phyloP scores from a whole-genome alignment of 2,797 vertebrate species.

The Thripadectes ignobilis region DNA sequence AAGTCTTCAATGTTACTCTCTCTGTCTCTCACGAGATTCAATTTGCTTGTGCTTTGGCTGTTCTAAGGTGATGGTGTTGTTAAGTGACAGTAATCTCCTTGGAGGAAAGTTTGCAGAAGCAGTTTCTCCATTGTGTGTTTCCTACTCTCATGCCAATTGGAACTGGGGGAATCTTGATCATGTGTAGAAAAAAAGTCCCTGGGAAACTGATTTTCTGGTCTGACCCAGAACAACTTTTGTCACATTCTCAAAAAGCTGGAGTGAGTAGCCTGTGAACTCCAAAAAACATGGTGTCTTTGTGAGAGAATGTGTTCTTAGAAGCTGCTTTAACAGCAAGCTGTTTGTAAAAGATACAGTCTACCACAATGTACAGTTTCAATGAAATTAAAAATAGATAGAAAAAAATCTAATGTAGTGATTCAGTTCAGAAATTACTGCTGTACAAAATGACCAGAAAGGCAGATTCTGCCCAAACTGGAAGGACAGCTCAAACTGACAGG shows the following conservation, averaged over 20 bases:
- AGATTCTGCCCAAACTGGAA: background rate
- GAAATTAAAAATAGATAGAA: background rate
- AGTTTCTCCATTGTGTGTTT: background rate
- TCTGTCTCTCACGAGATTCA: background rate
- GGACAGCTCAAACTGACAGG: constrained; percentile 10
- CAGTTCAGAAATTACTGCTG: background rate
- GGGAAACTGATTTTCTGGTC: background rate
- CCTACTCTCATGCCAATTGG: background rate
- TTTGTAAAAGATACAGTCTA: background rate
- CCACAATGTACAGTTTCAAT: background rate
- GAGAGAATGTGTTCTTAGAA: background rate
- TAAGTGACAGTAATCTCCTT: background rate
- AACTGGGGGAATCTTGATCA: background rate
- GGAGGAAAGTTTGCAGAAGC: background rate
- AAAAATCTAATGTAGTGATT: background rate
- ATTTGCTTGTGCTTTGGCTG: background rate
- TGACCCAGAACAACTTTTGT: background rate
- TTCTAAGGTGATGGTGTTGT: background rate
- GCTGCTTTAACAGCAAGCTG: background rate
- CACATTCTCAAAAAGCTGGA: background rate
- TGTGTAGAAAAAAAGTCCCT: background rate
- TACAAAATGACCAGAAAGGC: background rate
- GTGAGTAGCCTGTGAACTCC: background rate
- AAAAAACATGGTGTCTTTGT: background rate
- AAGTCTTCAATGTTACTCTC: background rate